phyloP scores from a whole-genome alignment of 2,797 vertebrate species.

The Aphelocoma californica region DNA sequence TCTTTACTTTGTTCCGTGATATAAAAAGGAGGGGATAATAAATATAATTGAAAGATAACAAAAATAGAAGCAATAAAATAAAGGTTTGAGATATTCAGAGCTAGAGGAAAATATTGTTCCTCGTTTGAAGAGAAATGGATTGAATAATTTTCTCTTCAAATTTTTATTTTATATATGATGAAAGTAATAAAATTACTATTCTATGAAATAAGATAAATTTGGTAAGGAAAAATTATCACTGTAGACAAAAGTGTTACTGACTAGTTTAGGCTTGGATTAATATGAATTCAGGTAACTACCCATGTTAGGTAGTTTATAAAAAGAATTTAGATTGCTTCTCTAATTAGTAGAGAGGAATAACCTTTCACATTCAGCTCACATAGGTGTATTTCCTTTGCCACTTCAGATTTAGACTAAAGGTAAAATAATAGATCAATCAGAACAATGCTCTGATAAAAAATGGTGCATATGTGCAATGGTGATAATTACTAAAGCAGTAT shows the following conservation, averaged over 20 bases:
- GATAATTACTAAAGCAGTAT: not conserved
- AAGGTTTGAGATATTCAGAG: not conserved
- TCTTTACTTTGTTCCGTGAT: not conserved
- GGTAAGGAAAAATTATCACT: not conserved
- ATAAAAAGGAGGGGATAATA: not conserved
- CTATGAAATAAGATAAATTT: not conserved
- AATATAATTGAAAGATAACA: not conserved
- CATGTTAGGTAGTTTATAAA: not conserved
- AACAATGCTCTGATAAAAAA: not conserved
- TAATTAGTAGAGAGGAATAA: not conserved
- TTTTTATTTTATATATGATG: not conserved
- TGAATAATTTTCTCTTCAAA: not conserved
- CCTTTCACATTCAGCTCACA: not conserved
- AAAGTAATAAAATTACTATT: not conserved
- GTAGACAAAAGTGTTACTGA: not conserved
- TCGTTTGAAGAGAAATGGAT: not conserved
- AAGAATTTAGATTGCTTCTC: not conserved
- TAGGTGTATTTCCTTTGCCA: not conserved
- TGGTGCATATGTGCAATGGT: not conserved
- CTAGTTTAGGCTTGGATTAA: not conserved
- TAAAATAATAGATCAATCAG: not conserved
- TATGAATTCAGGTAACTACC: not conserved
- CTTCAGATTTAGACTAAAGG: not conserved
- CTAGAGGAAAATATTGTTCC: not conserved
- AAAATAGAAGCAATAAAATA: not conserved